phyloP scores from a whole-genome alignment of 1,140 invertebrate species.

The Gonioctena quinquepunctata region DNA sequence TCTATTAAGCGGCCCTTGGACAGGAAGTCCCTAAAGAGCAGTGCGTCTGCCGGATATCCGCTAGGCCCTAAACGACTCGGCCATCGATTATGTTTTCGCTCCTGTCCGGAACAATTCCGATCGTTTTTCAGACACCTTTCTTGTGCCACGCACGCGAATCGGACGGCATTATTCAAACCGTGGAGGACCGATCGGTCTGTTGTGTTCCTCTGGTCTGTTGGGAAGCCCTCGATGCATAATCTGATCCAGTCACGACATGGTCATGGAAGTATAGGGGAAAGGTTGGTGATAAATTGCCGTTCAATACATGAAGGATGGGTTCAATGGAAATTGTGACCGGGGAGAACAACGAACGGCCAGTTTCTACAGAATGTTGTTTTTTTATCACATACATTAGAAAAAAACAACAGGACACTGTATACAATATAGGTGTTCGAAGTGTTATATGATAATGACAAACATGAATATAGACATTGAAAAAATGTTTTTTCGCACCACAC shows the following conservation, averaged over 20 bases:
- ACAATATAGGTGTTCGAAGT: too few species aligned
- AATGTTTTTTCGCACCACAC: too few species aligned
- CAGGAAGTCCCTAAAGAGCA: slow-evolving; percentile 34
- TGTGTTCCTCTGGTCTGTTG: neutral
- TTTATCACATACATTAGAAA: too few species aligned
- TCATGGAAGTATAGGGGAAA: neutral
- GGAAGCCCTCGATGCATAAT: neutral
- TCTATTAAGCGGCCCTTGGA: slow-evolving; percentile 29
- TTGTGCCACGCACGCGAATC: slow-evolving; percentile 7
- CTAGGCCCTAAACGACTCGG: slow-evolving; percentile 19
- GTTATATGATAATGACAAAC: too few species aligned
- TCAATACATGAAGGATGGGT: neutral
- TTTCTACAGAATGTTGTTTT: too few species aligned
- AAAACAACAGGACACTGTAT: too few species aligned
- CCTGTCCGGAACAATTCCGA: slow-evolving; percentile 17
- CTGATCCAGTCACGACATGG: slow-evolving; percentile 8
- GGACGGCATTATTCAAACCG: neutral
- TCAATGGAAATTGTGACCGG: neutral
- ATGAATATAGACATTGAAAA: too few species aligned
- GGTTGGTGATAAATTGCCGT: slow-evolving; percentile 1
- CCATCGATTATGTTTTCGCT: slow-evolving; percentile 29
- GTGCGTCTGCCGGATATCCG: slow-evolving; percentile 35
- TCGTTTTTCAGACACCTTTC: slow-evolving; percentile 13
- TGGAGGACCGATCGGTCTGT: neutral
- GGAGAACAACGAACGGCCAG: neutral